Evolutionary conservation across 2,113 vertebrate species (phyloP).

Genomic region (Bettongia penicillata): DNA sequence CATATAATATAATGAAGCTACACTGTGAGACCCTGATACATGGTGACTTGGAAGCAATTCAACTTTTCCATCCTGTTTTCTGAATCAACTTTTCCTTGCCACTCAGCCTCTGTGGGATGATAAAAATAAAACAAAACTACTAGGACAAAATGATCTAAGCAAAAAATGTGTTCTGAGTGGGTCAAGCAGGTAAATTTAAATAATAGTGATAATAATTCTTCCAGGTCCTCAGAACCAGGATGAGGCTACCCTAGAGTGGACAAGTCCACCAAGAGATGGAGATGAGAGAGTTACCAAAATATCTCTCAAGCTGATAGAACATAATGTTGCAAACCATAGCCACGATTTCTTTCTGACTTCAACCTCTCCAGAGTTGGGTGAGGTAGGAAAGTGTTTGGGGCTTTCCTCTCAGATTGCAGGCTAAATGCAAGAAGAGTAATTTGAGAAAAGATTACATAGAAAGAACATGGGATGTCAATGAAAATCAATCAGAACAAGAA

Average conservation of each 20-base stretch:
- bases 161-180: background rate
- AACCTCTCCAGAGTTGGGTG: background rate
- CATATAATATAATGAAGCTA: background rate
- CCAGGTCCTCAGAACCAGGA: background rate
- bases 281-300: background rate
- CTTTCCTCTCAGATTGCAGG: background rate
- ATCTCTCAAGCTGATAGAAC: background rate
- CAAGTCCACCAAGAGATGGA: background rate
- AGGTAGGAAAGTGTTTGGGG: background rate
- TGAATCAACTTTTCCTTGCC: background rate
- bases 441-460: background rate
- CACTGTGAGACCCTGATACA: background rate
- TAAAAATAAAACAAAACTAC: background rate
- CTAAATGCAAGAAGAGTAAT: background rate
- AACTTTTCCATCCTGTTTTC: background rate
- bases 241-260: background rate
- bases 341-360: background rate
- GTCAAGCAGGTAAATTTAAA: background rate
- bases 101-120: background rate
- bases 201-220: background rate
- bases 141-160: background rate
- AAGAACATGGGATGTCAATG: background rate
- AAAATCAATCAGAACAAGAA: background rate
- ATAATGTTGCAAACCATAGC: background rate
- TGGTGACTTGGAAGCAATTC: background rate